Base-by-base conservation (phyloP, 2,888 invertebrate genomes). In the Hydriomena furcata region DNA sequence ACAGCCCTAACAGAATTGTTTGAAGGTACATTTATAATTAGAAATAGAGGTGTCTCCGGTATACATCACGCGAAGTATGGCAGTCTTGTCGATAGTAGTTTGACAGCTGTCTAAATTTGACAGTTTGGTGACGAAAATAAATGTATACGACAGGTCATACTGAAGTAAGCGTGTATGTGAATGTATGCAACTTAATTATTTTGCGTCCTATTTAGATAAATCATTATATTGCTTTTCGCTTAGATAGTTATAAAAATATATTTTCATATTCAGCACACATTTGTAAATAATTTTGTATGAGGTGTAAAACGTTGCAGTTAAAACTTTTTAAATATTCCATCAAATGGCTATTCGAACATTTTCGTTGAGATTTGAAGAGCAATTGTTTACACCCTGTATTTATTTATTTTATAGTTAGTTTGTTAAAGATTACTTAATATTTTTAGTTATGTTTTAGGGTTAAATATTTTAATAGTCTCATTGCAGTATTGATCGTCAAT, bases 311-410 rank as follows among this genome's bases (percentile, higher is more conserved):
- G 76, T 79, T 83, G 83, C 79, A 71, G 53, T 49, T 2, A 47
- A 53, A 64, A 46, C 40, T 46, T 27, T 51, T 44, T 53, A 62
- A 60, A 55, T 49, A 55, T 55, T 78, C 80, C 84, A 82, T 84
- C 20, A 65, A 73, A 84, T 83, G 84, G 83, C 41, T 34, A 25
- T 37, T 54, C 51, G 40, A 41, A 52, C 31, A 30, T 44, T 47
- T 52, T 59, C 49, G 23, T 55, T 52, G 59, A 56, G 27, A 45
- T 54, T 58, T 34, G 21, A 45, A 52, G 32, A 67, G 79, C 80
- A 79, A 82, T 76, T 69, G 65, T 81, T 81, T 78, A 78, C 82
- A 79, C 77, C 79, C 68, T 79, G 77, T 84, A 84, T 84, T 78
- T 79, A 75, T 71, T 66, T 73, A 68, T 67, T 69, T 60, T 65